Percentiles rank a stretch among this genome's conserved stretches.
Evolutionary conservation across 2,797 vertebrate species (phyloP).

Genomic region (Squalus acanthias): DNA sequence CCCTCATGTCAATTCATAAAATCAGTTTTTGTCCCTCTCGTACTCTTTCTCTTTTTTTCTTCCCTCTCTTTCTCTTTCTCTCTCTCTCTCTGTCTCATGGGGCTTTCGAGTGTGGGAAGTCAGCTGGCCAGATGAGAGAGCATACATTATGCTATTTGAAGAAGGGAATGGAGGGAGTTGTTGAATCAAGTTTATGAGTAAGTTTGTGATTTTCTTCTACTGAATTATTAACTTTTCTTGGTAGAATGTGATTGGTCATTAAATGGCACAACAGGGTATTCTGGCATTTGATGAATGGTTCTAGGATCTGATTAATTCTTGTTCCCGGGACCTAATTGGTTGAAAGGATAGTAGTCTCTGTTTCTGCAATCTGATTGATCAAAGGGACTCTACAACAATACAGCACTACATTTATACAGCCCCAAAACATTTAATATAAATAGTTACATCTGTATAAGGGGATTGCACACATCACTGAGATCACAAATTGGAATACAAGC

Average conservation of each 20-base stretch:
- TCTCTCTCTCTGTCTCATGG: not conserved
- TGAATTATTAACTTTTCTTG: not conserved
- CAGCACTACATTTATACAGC: not conserved
- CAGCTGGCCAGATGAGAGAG: not conserved
- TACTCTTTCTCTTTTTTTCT: too few species aligned
- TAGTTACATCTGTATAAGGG: not conserved
- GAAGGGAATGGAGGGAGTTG: not conserved
- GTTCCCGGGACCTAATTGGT: not conserved
- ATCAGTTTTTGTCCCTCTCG: not conserved
- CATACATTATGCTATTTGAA: not conserved
- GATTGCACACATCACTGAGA: constrained; percentile 22
- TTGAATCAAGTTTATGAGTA: not conserved
- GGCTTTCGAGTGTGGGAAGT: not conserved
- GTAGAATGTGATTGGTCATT: not conserved
- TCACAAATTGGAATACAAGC: constrained; percentile 7
- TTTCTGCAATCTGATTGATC: not conserved
- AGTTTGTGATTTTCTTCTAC: not conserved
- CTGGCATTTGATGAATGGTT: not conserved
- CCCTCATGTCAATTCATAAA: not conserved
- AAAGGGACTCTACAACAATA: not conserved
- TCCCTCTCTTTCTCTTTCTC: too few species aligned
- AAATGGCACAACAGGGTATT: not conserved
- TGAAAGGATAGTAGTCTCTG: not conserved
- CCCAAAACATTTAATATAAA: not conserved
- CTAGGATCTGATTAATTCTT: not conserved